A percentile compares a stretch with the other conserved stretches of the same genome.
Conservation (phyloP, 2,797 vertebrate species). For the Myotis planiceps region DNA sequence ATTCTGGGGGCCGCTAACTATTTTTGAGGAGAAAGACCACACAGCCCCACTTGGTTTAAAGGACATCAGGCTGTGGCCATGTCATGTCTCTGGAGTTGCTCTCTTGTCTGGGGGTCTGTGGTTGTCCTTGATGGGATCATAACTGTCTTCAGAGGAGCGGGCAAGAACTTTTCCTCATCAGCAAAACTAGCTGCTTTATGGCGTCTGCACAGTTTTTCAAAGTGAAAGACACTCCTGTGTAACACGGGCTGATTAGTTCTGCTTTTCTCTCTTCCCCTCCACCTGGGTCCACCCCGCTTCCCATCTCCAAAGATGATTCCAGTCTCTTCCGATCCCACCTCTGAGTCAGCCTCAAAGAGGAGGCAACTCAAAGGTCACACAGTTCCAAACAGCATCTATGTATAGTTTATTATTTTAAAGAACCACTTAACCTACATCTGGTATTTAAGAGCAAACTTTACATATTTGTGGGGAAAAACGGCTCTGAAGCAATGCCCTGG, state of each 20-base stretch:
- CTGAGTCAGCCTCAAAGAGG: slow-evolving; percentile 41
- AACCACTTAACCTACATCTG: slow-evolving; percentile 82
- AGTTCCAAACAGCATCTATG: neutral
- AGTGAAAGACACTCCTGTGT: slow-evolving; percentile 4
- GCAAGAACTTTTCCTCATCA: neutral
- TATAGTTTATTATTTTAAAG: slow-evolving; percentile 52
- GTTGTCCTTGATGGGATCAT: neutral
- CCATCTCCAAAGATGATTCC: slow-evolving; percentile 9
- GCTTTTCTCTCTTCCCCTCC: neutral
- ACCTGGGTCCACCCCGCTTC: neutral
- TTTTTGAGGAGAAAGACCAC: neutral
- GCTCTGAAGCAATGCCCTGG: slow-evolving; percentile 83
- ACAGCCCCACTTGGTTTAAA: neutral
- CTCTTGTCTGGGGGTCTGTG: neutral
- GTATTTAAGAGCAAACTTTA: slow-evolving; percentile 77
- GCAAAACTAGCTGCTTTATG: neutral
- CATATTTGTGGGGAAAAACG: slow-evolving; percentile 76
- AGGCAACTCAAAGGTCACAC: slow-evolving; percentile 69
- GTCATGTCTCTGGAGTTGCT: neutral
- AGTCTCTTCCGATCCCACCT: neutral
- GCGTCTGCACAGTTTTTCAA: neutral
- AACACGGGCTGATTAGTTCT: neutral
- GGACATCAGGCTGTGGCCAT: neutral
- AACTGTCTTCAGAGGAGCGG: neutral
- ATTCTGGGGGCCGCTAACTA: neutral